Percentiles rank a stretch among this genome's conserved stretches.
phyloP scores from a whole-genome alignment of 2,888 invertebrate genomes.

The Bhutanitis thaidina region DNA sequence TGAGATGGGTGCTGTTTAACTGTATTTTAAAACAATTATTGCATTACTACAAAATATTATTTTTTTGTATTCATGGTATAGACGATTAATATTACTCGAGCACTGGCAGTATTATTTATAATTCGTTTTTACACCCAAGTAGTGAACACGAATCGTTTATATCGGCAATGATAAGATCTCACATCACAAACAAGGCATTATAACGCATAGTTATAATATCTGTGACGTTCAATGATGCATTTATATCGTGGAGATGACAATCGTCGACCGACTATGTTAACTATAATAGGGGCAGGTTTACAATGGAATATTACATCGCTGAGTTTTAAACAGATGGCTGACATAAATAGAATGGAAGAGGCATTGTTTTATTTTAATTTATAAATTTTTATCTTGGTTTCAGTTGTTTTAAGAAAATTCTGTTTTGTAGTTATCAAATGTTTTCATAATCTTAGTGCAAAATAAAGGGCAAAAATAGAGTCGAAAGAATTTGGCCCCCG shows the following conservation, averaged over 20 bases:
- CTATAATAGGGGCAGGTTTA: conserved; percentile 19
- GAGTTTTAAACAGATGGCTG: conserved; percentile 6
- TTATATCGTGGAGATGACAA: conserved; percentile 15
- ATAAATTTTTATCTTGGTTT: too few species aligned
- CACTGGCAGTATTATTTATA: too few species aligned
- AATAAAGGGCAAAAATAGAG: too few species aligned
- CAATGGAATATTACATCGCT: conserved; percentile 22
- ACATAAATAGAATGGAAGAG: conserved; percentile 11
- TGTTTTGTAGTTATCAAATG: too few species aligned
- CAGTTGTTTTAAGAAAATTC: too few species aligned
- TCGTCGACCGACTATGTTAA: conserved; percentile 15
- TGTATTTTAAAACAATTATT: too few species aligned
- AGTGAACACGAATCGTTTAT: conserved; percentile 1
- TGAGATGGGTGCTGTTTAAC: too few species aligned
- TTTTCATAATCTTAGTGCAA: too few species aligned
- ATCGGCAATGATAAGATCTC: conserved; percentile 10
- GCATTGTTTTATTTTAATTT: background rate
- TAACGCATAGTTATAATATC: conserved; percentile 10
- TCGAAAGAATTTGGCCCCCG: too few species aligned
- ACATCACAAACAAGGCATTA: conserved; percentile 6
- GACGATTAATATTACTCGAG: too few species aligned
- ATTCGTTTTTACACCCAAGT: background rate
- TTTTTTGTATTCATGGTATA: too few species aligned
- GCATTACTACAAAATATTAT: too few species aligned
- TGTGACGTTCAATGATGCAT: conserved; percentile 8